Evolutionary conservation across 2,113 vertebrate species (phyloP), one percentile per base, ranked within the genome.

Genomic region (Ceyx margarethae): DNA sequence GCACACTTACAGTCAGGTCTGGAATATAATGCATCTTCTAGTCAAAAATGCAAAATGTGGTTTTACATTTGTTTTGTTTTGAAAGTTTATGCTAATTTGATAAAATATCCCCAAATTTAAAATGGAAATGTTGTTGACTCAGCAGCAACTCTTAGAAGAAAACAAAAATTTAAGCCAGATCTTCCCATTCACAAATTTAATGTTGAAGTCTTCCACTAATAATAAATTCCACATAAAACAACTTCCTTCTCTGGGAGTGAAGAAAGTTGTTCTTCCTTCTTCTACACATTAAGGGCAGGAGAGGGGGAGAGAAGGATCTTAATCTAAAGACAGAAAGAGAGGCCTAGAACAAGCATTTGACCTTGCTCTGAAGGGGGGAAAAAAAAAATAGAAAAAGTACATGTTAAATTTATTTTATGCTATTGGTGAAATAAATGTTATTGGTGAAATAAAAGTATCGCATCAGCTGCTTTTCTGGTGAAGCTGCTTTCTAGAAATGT

Each of bases 281-380:
- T 37, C 37, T 11, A 72, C 23, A 80, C 46, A 54, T 85, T 77
- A 87, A 69, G 18, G 17, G 21, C 28, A 28, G 17, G 9, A 31
- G 19, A 65, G 42, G 21, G 43, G 43, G 40, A 91, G 71, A 73
- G 73, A 87, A 85, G 25, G 19, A 69, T 91, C 58, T 87, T 92
- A 85, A 94, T 91, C 92, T 75, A 94, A 87, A 94, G 94, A 33
- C 42, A 85, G 66, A 88, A 93, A 64, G n/a, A 79, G 54, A 66
- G 28, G 64, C 58, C 67, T 91, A 82, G 72, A 94, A 92, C 37
- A 91, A 90, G 58, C 29, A 62, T 73, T 92, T 96, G 85, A 94
- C 89, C 87, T 95, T 87, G 62, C n/a, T 93, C 57, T 77, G 67
- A 90, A 94, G 75, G 15, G 61, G 10, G 83, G 65, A 10, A 85